Evolutionary conservation across 2,888 invertebrate genomes (phyloP), one percentile per base, ranked within the genome.

Genomic region (Dryocosmus kuriphilus): DNA sequence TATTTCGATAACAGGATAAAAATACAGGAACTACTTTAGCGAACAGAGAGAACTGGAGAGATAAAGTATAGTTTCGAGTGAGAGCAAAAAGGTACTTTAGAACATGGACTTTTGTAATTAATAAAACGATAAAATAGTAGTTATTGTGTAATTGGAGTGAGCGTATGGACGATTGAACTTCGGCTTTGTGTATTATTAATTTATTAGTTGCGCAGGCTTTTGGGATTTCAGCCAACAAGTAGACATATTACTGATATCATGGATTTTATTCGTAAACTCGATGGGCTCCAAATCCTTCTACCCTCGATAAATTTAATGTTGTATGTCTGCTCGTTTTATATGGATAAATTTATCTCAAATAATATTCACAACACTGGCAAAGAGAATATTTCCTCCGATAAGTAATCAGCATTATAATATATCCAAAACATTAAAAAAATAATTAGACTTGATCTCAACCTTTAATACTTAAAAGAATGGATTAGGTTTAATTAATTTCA

Each of bases 191-290:
- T 22, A 11, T 2, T 22, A 55, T 8, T 22, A 9, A 22, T 9
- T 55, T 55, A 83, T 83, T 80, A 79, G 76, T 79, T 79, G 67
- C 60, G 46, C 38, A n/a, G 55, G 71, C 41, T 77, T 81, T 80
- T 55, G 78, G 79, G 74, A 81, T 83, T 82, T 82, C 27, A 79
- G 63, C 16, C 32, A 27, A 27, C 41, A 51, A 16, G 22, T 55
- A 46, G 24, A 55, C 16, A n/a, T 22, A 9, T 55, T 55, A 22
- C 1, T 55, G 6, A 8, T 55, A n/a, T 5, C 51, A 19, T 51
- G 14, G 5, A 46, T 19, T 19, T 51, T 19, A 51, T 51, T 51
- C 8, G 51, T n/a, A 51, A 6, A 51, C 7, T 7, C 19, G 51
- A 51, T 51, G 51, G 6, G n/a, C n/a, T n/a, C n/a, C n/a, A 51